These are phyloP conservation scores for Microcebus griseorufus DNA, from an alignment of 2,113 vertebrate species.

Conservation along the genomic window DNA sequence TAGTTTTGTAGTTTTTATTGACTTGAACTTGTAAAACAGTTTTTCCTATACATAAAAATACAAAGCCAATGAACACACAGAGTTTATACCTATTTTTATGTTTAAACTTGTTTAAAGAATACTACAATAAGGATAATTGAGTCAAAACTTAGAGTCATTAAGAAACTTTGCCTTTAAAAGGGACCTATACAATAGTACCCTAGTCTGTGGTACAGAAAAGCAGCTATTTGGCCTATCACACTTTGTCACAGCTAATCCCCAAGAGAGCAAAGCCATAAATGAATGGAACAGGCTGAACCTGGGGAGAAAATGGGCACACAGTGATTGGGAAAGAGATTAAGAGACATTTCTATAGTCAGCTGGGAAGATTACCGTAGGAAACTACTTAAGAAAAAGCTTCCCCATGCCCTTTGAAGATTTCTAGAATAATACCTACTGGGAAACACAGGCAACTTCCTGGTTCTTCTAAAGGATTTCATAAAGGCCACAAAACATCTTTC, in stretches of 20 bases:
- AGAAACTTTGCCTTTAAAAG: conserved; percentile 41
- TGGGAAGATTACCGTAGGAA: not conserved
- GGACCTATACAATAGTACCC: not conserved
- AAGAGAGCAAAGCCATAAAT: conserved; percentile 21
- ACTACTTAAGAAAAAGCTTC: conserved; percentile 9
- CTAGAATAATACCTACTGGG: not conserved
- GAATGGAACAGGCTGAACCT: not conserved
- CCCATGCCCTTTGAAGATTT: conserved; percentile 24
- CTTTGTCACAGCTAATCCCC: conserved; percentile 42
- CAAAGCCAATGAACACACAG: conserved; percentile 37
- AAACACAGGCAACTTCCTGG: not conserved
- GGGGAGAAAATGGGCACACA: conserved; percentile 15
- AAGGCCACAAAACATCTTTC: not conserved
- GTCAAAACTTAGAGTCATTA: conserved; percentile 54
- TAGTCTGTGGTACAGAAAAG: not conserved
- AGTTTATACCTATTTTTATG: conserved; percentile 68
- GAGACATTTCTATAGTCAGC: conserved; percentile 33
- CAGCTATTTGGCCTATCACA: not conserved
- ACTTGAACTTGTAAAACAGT: conserved; percentile 62
- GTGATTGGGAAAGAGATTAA: not conserved
- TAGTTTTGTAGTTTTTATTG: conserved; percentile 64
- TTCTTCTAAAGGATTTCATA: not conserved
- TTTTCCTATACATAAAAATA: conserved; percentile 53
- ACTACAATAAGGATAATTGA: conserved; percentile 70
- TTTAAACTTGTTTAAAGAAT: conserved; percentile 61